Evolutionary conservation across 2,113 vertebrate genomes (phyloP).

Genomic region (Laterallus jamaicensis): DNA sequence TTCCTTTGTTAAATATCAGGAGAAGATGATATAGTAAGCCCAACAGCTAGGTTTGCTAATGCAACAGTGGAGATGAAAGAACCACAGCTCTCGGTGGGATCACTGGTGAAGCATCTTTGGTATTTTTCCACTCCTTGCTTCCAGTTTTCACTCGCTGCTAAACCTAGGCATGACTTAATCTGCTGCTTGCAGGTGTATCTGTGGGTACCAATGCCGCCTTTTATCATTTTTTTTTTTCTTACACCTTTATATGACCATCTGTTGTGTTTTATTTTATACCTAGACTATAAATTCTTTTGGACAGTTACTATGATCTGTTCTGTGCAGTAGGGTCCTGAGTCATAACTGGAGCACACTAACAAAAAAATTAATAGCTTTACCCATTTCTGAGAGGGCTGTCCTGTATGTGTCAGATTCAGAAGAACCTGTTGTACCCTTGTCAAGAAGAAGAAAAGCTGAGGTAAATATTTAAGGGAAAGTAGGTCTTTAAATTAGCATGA

Average conservation of each 20-base stretch:
- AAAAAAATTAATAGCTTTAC: not conserved
- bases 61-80: not conserved
- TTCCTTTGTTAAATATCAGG: not conserved
- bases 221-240: not conserved
- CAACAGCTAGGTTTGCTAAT: not conserved
- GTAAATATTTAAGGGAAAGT: not conserved
- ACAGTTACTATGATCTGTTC: not conserved
- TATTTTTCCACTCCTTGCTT: not conserved
- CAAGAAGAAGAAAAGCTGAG: slow-evolving; percentile 1
- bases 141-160: not conserved
- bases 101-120: not conserved
- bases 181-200: not conserved
- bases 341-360: not conserved
- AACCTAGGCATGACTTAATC: not conserved
- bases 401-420: not conserved
- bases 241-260: not conserved
- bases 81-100: not conserved
- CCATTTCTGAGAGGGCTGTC: not conserved
- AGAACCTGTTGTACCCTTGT: not conserved
- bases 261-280: not conserved
- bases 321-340: not conserved
- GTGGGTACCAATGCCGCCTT: not conserved
- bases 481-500: not conserved
- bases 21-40: not conserved
- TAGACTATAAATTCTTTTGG: not conserved